Conservation (phyloP, 2,113 vertebrate species). For the Dicentrarchus labrax region DNA sequence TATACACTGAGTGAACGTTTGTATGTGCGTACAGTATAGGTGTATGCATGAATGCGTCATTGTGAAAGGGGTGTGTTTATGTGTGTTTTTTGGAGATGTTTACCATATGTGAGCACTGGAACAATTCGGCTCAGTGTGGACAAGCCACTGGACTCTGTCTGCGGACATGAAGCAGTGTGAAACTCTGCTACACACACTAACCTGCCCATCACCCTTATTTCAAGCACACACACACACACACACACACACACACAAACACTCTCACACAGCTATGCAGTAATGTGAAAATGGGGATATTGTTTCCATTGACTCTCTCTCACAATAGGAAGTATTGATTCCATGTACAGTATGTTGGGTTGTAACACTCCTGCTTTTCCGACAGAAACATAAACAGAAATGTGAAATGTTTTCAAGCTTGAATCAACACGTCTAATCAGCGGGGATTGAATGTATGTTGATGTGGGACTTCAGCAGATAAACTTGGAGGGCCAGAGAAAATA, state of each 20-base stretch:
- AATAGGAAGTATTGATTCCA: constrained; percentile 74
- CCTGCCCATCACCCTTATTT: constrained; percentile 51
- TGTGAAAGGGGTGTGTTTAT: constrained; percentile 32
- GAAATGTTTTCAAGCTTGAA: constrained; percentile 65
- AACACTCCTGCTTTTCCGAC: constrained; percentile 38
- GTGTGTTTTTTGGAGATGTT: constrained; percentile 69
- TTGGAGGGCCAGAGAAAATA: constrained; percentile 64
- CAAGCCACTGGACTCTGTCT: constrained; percentile 72
- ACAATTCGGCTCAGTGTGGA: constrained; percentile 76
- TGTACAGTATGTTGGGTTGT: constrained; percentile 44
- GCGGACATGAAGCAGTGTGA: constrained; percentile 42
- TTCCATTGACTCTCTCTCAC: constrained; percentile 43
- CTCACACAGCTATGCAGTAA: constrained; percentile 17
- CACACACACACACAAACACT: constrained; percentile 10
- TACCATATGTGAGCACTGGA: constrained; percentile 77
- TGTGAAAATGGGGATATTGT: constrained; percentile 55
- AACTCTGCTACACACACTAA: constrained; percentile 38
- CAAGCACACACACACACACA: constrained; percentile 37
- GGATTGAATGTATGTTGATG: constrained; percentile 66
- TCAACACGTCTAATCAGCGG: constrained; percentile 67
- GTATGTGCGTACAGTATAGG: not conserved
- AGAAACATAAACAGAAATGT: constrained; percentile 64
- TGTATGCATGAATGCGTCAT: constrained; percentile 20
- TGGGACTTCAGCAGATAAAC: constrained; percentile 70
- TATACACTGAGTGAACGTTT: constrained; percentile 27